Evolutionary conservation across 30 jellyfish, hydroid and myxozoan genomes (phyloP), one percentile per base, ranked within the genome.

Genomic region (Sanderia malayensis): DNA sequence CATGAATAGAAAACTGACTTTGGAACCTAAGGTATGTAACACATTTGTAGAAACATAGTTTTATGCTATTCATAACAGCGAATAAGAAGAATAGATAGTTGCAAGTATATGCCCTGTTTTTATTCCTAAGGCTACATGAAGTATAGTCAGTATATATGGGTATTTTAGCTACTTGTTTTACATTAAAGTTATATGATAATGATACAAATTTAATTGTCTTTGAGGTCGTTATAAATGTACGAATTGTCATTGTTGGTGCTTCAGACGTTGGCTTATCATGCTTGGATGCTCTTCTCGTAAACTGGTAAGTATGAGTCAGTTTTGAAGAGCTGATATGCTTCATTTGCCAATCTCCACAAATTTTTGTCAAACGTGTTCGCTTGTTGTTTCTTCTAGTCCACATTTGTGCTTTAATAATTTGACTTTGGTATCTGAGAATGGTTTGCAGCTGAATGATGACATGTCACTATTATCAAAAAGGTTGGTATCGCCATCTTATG

Each of bases 1-100:
- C 44, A 74, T 92, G 69, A 92, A 92, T 81, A 65, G 99, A 58
- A 92, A 92, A 64, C 82, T 92, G 32, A 92, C 99, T 0, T 58
- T 84, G 55, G 99, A 92, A 46, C 99, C 96, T 66, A 92, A 92
- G 94, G 99, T 85, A 60, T 2, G n/a, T n/a, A n/a, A n/a, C n/a
- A n/a, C n/a, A n/a, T n/a, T n/a, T n/a, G n/a, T n/a, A n/a, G n/a
- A n/a, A n/a, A n/a, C n/a, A n/a, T n/a, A n/a, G n/a, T n/a, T n/a
- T n/a, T n/a, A n/a, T n/a, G n/a, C n/a, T n/a, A n/a, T n/a, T n/a
- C n/a, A n/a, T n/a, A n/a, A n/a, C n/a, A n/a, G n/a, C n/a, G n/a
- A n/a, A n/a, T n/a, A n/a, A n/a, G n/a, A n/a, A n/a, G n/a, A n/a
- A n/a, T n/a, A n/a, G n/a, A n/a, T n/a, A n/a, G n/a, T n/a, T n/a